phyloP scores from a whole-genome alignment of 2,888 invertebrate species.

The Seladonia tumulorum region DNA sequence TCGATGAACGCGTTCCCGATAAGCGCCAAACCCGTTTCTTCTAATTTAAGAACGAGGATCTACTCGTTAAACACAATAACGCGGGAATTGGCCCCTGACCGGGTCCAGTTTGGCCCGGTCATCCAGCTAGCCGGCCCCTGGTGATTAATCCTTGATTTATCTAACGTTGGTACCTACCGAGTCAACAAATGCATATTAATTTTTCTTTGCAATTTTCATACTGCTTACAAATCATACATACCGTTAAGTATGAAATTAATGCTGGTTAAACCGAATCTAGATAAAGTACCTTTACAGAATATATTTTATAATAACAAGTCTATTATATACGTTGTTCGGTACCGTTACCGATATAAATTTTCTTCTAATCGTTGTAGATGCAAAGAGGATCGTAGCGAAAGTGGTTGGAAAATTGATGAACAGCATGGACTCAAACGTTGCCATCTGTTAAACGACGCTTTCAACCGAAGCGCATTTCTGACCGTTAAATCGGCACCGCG shows the following conservation, averaged over 20 bases:
- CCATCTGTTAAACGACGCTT: neutral
- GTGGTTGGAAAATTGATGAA: neutral
- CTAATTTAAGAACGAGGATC: constrained; percentile 1
- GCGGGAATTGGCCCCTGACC: neutral
- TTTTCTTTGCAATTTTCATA: neutral
- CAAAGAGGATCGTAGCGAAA: neutral
- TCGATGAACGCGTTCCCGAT: constrained; percentile 5
- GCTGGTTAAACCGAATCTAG: no score
- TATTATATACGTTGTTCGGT: neutral
- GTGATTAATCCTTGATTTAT: neutral
- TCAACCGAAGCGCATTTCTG: neutral
- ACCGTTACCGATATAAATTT: neutral
- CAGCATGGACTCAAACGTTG: neutral
- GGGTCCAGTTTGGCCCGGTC: neutral
- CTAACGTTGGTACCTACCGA: neutral
- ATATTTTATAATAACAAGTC: neutral
- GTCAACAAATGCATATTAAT: neutral
- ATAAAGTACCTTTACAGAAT: no score
- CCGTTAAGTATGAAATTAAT: no score
- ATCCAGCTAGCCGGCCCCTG: neutral
- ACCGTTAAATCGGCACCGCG: neutral
- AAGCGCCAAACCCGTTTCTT: neutral
- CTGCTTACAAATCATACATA: no score
- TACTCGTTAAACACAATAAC: neutral
- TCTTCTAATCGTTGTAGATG: neutral